These are phyloP conservation scores for Eupleurogrammus muticus DNA, from an alignment of 2,797 vertebrate genomes.

Conservation along the genomic window DNA sequence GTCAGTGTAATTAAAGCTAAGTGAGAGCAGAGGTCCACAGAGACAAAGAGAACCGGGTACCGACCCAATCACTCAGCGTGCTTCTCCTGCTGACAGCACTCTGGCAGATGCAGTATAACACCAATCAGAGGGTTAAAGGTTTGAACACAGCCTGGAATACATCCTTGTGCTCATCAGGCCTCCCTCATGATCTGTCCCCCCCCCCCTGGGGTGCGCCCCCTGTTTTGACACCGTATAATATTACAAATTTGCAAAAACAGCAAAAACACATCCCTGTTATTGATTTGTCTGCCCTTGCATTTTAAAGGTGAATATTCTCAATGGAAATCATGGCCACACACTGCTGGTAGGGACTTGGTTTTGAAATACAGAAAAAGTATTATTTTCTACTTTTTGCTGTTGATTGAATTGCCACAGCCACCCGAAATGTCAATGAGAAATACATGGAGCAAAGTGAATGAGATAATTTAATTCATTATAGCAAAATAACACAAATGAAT, in stretches of 20 bases:
- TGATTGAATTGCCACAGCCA: not conserved
- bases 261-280: slow-evolving; percentile 21
- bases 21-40: slow-evolving; percentile 51
- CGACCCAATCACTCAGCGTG: slow-evolving; percentile 43
- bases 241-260: not conserved
- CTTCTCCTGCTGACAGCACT: slow-evolving; percentile 44
- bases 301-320: not conserved
- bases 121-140: slow-evolving; percentile 51
- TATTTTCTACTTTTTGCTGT: slow-evolving; percentile 9
- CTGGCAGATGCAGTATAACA: slow-evolving; percentile 44
- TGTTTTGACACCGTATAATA: not conserved
- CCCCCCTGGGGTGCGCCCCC: not conserved
- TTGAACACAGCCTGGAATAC: slow-evolving; percentile 30
- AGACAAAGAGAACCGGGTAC: slow-evolving; percentile 38
- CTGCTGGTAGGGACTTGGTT: not conserved
- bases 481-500: too few relatives aligned
- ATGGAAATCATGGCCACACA: not conserved
- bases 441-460: too few relatives aligned
- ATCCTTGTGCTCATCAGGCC: slow-evolving; percentile 4
- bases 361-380: not conserved
- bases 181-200: not conserved
- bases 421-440: not conserved
- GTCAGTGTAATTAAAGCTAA: slow-evolving; percentile 68
- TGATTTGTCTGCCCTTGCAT: not conserved
- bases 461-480: too few relatives aligned